phyloP scores from a whole-genome alignment of 2,888 invertebrate genomes.

The Deroplatys truncata region DNA sequence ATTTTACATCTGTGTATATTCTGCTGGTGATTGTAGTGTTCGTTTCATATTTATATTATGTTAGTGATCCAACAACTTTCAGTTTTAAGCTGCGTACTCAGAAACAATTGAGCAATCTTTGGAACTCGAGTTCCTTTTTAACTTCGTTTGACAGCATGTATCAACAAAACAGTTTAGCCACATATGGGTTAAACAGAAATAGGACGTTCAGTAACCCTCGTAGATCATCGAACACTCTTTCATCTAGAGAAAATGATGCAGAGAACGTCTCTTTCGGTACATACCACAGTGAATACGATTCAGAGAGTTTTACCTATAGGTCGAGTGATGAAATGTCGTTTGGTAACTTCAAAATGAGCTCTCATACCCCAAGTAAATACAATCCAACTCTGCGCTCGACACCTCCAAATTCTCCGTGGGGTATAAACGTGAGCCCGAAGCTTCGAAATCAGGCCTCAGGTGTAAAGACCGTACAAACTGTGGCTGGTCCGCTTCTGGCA shows the following conservation, averaged over 20 bases:
- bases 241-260: not conserved
- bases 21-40: not conserved
- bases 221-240: not conserved
- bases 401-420: not conserved
- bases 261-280: not conserved
- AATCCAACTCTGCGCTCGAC: not conserved
- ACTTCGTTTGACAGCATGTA: not conserved
- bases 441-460: not conserved
- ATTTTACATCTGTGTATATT: not conserved
- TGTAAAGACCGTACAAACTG: not conserved
- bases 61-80: not conserved
- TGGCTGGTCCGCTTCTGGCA: not conserved
- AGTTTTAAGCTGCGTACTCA: not conserved
- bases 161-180: not conserved
- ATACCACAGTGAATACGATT: not conserved
- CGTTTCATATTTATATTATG: not conserved
- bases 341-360: not conserved
- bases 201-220: not conserved
- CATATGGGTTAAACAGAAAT: not conserved
- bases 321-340: not conserved
- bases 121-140: not conserved
- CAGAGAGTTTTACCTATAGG: not conserved
- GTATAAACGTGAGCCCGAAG: not conserved
- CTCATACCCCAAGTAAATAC: not conserved
- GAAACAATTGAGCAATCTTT: not conserved